Percentiles rank a stretch among this genome's conserved stretches.
These are phyloP conservation scores for Eremophila alpestris DNA, from an alignment of 2,797 vertebrate species.

Conservation along the genomic window DNA sequence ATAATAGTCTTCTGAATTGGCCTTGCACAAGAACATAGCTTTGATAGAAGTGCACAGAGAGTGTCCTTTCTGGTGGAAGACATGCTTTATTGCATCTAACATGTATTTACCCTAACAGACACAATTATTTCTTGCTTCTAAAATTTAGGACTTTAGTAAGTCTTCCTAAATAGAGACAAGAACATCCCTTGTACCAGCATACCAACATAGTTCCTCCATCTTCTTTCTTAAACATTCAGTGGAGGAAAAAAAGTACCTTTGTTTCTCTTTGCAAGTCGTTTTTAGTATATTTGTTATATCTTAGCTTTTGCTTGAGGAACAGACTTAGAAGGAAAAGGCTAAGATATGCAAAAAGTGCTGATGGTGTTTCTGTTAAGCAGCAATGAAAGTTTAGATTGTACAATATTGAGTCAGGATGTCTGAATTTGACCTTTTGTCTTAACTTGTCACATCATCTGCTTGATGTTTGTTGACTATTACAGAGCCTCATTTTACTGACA, in stretches of 20 bases:
- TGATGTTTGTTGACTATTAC: background rate
- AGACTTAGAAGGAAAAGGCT: background rate
- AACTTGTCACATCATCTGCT: background rate
- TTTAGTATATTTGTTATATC: background rate
- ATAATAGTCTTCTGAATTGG: background rate
- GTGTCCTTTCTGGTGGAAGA: background rate
- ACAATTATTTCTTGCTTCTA: background rate
- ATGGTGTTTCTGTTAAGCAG: background rate
- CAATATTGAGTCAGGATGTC: background rate
- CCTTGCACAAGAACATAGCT: background rate
- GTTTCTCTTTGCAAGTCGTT: background rate
- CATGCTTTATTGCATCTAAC: background rate
- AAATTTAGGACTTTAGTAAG: background rate
- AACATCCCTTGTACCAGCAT: background rate
- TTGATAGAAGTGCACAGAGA: background rate
- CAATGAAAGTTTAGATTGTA: background rate
- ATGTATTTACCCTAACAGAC: background rate
- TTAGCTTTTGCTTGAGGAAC: background rate
- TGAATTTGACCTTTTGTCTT: background rate
- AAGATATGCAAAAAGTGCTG: background rate
- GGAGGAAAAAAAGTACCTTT: background rate
- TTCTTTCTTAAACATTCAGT: background rate
- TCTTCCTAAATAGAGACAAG: background rate
- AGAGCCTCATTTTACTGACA: background rate
- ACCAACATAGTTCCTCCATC: background rate